Conservation (phyloP, 2,113 vertebrate species). For the Osmerus mordax region DNA sequence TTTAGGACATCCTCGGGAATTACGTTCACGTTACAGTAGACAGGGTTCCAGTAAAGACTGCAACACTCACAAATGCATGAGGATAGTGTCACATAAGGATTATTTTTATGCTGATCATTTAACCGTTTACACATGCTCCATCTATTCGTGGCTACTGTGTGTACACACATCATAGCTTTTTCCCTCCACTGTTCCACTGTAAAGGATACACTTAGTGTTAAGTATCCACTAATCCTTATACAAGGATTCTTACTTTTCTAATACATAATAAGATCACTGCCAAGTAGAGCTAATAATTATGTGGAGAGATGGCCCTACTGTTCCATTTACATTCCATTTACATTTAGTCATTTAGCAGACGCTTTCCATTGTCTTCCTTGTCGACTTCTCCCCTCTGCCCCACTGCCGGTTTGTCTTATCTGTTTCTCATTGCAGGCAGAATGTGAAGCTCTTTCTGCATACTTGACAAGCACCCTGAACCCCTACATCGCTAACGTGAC, state of each 20-base stretch:
- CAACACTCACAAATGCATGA: background rate
- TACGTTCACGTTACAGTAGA: too few species aligned
- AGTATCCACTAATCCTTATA: too few species aligned
- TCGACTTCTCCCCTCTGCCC: background rate
- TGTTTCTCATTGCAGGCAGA: slow-evolving; percentile 43
- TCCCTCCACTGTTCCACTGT: too few species aligned
- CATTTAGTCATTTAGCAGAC: too few species aligned
- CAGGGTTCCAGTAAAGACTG: too few species aligned
- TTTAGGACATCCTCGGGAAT: too few species aligned
- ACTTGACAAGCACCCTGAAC: slow-evolving; percentile 65
- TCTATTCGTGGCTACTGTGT: too few species aligned
- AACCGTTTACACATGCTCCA: background rate
- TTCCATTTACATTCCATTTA: too few species aligned
- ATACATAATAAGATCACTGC: background rate
- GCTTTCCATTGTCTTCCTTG: background rate
- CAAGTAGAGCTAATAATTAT: background rate
- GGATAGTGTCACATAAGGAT: background rate
- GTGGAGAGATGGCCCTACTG: background rate
- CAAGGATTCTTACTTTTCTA: too few species aligned
- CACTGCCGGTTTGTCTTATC: too few species aligned
- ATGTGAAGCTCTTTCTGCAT: slow-evolving; percentile 64
- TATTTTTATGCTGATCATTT: background rate
- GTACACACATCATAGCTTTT: too few species aligned
- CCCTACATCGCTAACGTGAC: slow-evolving; percentile 87
- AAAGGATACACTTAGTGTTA: too few species aligned